Evolutionary conservation across 1,140 invertebrate genomes (phyloP).

Genomic region (Pseudomyrmex gracilis): DNA sequence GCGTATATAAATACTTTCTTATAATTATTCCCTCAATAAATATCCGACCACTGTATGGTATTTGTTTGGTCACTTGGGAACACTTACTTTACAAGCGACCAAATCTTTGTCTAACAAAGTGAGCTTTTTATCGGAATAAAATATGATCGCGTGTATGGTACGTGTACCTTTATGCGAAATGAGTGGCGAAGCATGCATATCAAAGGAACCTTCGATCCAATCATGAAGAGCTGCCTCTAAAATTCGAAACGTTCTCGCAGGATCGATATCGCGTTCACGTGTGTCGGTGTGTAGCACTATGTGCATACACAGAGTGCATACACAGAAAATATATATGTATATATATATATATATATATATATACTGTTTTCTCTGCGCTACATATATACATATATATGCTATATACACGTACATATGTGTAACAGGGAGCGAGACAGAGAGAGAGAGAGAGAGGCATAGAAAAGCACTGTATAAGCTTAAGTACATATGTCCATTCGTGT

Average conservation of each 20-base stretch:
- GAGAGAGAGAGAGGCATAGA: not conserved
- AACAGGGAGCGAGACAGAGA: conserved; percentile 10
- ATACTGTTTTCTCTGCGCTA: not conserved
- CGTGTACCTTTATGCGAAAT: conserved; percentile 4
- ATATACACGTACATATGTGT: not conserved
- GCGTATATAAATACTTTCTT: too few species aligned
- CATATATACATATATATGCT: not conserved
- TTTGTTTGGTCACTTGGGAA: too few species aligned
- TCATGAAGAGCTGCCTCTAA: conserved; percentile 40
- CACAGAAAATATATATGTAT: conserved; percentile 9
- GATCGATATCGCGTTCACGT: conserved; percentile 43
- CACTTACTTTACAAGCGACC: too few species aligned
- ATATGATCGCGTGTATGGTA: too few species aligned
- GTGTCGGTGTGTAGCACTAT: conserved; percentile 14
- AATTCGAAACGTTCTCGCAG: conserved; percentile 49
- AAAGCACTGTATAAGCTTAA: conserved; percentile 39
- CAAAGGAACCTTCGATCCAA: conserved; percentile 47
- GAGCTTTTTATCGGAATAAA: too few species aligned
- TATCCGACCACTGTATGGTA: too few species aligned
- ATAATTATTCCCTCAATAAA: too few species aligned
- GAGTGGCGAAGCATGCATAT: conserved; percentile 18
- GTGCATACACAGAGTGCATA: not conserved
- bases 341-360: not conserved
- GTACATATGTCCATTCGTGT: conserved; percentile 27
- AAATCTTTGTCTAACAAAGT: too few species aligned